Evolutionary conservation across 2,888 invertebrate species (phyloP).

Genomic region (Nasonia oneida): DNA sequence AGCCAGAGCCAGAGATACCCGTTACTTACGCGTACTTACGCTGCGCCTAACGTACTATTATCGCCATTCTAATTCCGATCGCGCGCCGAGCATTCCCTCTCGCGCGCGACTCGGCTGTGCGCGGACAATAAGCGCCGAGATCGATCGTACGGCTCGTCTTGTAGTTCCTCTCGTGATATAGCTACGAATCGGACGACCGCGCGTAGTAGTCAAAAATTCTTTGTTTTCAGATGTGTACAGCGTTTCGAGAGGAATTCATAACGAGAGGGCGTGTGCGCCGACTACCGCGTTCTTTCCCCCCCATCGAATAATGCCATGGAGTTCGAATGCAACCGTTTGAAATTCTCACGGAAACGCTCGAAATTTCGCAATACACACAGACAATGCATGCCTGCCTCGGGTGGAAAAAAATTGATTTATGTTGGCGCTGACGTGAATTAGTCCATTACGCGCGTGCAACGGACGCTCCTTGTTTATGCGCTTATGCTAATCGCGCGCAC

Average conservation of each 20-base stretch:
- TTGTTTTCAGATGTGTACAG: background rate
- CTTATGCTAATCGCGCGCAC: conserved; percentile 63
- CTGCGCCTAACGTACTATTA: conserved; percentile 61
- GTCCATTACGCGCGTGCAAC: conserved; percentile 14
- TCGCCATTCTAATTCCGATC: conserved; percentile 67
- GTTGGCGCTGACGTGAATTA: background rate
- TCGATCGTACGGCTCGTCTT: background rate
- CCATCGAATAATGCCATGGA: background rate
- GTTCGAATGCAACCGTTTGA: background rate
- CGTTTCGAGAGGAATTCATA: background rate
- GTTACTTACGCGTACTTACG: conserved; percentile 61
- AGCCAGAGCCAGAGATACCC: conserved; percentile 54
- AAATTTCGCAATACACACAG: background rate
- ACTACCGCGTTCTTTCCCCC: background rate
- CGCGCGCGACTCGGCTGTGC: background rate
- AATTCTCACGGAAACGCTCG: background rate
- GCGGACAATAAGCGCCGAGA: conserved; percentile 12
- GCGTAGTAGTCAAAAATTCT: background rate
- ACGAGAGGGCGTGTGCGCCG: background rate
- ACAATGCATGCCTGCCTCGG: too few species aligned
- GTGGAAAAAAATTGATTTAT: background rate
- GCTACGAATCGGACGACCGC: background rate
- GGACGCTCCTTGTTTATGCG: conserved; percentile 63
- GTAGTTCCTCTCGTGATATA: background rate
- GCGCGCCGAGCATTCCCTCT: conserved; percentile 49